Conservation (phyloP, 2,113 vertebrate species). For the Polypterus senegalus region DNA sequence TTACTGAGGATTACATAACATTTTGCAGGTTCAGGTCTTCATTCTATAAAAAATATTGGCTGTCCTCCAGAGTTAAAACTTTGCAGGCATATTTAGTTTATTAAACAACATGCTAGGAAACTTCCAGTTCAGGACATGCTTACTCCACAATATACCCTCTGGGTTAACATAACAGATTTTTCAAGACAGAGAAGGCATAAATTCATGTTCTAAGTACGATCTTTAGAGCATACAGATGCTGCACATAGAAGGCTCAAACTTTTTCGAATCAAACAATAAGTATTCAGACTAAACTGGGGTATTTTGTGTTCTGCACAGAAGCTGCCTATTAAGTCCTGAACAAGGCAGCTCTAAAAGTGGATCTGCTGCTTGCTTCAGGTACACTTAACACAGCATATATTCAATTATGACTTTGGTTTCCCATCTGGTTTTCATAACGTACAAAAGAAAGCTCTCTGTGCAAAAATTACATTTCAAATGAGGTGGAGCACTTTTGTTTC, state of each 20-base stretch:
- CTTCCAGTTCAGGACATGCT: slow-evolving; percentile 47
- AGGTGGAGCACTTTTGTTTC: too few species aligned
- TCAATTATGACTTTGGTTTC: too few species aligned
- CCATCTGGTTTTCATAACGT: too few species aligned
- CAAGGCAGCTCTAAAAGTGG: too few species aligned
- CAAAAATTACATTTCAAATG: too few species aligned
- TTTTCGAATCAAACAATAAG: background rate
- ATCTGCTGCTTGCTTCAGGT: too few species aligned
- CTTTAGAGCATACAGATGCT: slow-evolving; percentile 38
- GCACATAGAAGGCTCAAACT: slow-evolving; percentile 9
- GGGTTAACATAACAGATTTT: slow-evolving; percentile 50
- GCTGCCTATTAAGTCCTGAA: too few species aligned
- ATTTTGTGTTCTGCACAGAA: slow-evolving; percentile 10
- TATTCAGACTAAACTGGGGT: background rate
- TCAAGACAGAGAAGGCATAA: slow-evolving; percentile 38
- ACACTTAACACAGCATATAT: too few species aligned
- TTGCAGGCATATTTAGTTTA: slow-evolving; percentile 39
- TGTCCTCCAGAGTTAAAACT: slow-evolving; percentile 30
- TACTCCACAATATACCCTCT: slow-evolving; percentile 39
- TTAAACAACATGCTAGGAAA: slow-evolving; percentile 49
- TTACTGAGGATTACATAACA: too few species aligned
- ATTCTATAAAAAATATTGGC: too few species aligned
- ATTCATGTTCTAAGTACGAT: slow-evolving; percentile 44
- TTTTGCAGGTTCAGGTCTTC: too few species aligned
- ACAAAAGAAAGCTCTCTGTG: too few species aligned